Percentiles rank a stretch among this genome's conserved stretches.
Conservation (phyloP, 2,113 vertebrate genomes). For the Carassius auratus region DNA sequence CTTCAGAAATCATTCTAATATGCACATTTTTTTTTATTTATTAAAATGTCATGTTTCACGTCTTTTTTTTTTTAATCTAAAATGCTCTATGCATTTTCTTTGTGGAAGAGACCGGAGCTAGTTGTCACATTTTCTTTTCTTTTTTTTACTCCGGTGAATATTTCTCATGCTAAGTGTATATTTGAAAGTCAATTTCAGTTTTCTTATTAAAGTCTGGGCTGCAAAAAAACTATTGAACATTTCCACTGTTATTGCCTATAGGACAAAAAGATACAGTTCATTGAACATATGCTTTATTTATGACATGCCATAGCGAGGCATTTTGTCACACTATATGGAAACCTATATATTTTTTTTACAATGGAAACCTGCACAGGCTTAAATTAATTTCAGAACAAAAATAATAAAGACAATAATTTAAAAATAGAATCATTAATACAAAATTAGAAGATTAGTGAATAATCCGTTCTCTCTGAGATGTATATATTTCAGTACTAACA, state of each 20-base stretch:
- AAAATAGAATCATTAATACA: too few species aligned
- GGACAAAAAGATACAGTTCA: not conserved
- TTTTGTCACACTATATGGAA: not conserved
- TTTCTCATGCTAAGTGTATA: not conserved
- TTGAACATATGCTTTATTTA: constrained; percentile 8
- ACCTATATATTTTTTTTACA: not conserved
- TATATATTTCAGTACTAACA: too few species aligned
- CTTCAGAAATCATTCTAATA: too few species aligned
- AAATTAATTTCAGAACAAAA: too few species aligned
- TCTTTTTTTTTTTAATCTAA: not conserved
- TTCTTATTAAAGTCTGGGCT: constrained; percentile 10
- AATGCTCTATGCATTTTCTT: not conserved
- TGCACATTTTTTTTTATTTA: too few species aligned
- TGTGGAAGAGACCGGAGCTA: not conserved
- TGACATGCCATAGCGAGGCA: not conserved
- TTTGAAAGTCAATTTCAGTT: constrained; percentile 22
- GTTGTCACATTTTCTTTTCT: not conserved
- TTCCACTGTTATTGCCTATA: not conserved
- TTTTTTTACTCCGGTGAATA: not conserved
- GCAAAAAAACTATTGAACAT: not conserved
- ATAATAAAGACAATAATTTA: too few species aligned
- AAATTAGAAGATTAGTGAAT: too few species aligned
- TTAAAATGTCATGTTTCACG: not conserved
- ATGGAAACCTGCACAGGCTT: too few species aligned
- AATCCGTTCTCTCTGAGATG: too few species aligned